These are phyloP conservation scores for Escarpia spicata DNA, from an alignment of 2,888 invertebrate species.

Conservation along the genomic window DNA sequence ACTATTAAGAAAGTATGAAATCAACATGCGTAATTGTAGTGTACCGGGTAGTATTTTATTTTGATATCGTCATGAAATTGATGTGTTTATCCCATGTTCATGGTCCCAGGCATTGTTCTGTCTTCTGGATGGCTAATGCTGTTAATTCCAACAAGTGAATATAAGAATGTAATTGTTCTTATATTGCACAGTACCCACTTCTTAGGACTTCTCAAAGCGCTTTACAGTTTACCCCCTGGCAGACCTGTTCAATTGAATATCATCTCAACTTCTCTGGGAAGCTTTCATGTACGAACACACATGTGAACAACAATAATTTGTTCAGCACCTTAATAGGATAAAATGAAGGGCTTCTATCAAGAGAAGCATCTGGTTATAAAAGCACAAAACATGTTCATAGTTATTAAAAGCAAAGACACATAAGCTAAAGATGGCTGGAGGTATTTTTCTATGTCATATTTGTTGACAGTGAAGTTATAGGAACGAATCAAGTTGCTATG, in stretches of 20 bases:
- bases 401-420: neutral
- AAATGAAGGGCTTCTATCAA: neutral
- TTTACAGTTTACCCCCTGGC: too few species aligned
- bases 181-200: too few species aligned
- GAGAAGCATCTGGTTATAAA: neutral
- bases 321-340: neutral
- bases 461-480: neutral
- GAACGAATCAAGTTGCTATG: neutral
- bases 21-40: neutral
- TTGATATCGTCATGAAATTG: neutral
- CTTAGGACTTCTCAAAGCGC: too few species aligned
- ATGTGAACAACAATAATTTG: neutral
- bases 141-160: neutral
- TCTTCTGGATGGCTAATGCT: neutral
- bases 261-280: too few species aligned
- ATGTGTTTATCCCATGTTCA: neutral
- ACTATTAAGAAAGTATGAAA: neutral
- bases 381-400: neutral
- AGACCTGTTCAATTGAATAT: too few species aligned
- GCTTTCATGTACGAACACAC: too few species aligned
- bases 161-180: neutral
- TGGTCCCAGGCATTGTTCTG: neutral
- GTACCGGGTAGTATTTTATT: neutral
- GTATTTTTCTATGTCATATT: neutral
- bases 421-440: neutral